Evolutionary conservation across 2,113 vertebrate species (phyloP).

Genomic region (Nyctereutes procyonoides): DNA sequence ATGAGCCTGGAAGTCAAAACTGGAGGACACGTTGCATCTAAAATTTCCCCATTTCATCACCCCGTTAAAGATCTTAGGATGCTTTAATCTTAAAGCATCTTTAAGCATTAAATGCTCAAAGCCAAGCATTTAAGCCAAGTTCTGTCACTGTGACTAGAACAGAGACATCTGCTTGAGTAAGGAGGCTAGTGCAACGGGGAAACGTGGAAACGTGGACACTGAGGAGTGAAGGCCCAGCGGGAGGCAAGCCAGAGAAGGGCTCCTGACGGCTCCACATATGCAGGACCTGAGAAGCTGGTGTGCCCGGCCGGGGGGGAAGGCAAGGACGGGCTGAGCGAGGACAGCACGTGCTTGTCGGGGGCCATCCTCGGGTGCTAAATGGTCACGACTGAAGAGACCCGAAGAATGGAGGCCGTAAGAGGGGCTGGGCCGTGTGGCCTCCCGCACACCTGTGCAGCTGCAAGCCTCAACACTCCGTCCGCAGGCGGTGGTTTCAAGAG

Average conservation of each 20-base stretch:
- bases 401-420: not conserved
- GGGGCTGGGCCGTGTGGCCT: too few relatives aligned
- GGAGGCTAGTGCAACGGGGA: not conserved
- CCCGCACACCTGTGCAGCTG: too few relatives aligned
- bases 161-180: not conserved
- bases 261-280: too few relatives aligned
- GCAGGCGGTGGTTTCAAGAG: not conserved
- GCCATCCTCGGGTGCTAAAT: slow-evolving; percentile 14
- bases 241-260: too few relatives aligned
- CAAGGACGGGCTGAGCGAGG: not conserved
- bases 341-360: slow-evolving; percentile 2
- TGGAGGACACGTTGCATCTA: not conserved
- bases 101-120: too few relatives aligned
- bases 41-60: not conserved
- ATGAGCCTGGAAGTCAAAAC: not conserved
- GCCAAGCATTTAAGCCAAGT: not conserved
- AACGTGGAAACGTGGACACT: too few relatives aligned
- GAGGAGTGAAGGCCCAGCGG: too few relatives aligned
- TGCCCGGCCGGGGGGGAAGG: too few relatives aligned
- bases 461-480: too few relatives aligned
- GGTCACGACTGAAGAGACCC: not conserved
- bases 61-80: not conserved
- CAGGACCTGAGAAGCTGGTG: too few relatives aligned
- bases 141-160: not conserved
- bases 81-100: too few relatives aligned